Percentiles rank a stretch among this genome's conserved stretches.
phyloP scores from a whole-genome alignment of 1,140 invertebrate genomes.

The Leptinotarsa lineolata region DNA sequence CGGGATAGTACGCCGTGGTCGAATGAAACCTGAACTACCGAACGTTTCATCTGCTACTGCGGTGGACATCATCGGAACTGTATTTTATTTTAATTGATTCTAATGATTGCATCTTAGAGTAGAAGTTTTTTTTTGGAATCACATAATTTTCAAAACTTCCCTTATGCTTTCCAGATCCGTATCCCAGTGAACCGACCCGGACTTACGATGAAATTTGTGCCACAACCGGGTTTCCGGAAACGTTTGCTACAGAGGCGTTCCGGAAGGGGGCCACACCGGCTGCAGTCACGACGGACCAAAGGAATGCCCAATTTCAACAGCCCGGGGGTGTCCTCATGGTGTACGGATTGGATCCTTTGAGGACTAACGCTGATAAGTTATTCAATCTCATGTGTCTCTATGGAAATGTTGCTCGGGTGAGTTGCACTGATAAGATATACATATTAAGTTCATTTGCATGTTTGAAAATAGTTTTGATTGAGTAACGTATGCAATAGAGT shows the following conservation, averaged over 20 bases:
- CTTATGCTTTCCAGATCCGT: slow-evolving; percentile 50
- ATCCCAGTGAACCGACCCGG: slow-evolving; percentile 48
- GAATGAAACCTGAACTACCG: no score
- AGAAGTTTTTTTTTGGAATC: not conserved
- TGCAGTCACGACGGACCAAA: slow-evolving; percentile 45
- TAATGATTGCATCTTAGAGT: no score
- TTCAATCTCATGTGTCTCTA: slow-evolving; percentile 99
- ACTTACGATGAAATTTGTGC: slow-evolving; percentile 50
- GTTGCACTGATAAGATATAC: slow-evolving; percentile 46
- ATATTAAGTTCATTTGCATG: not conserved
- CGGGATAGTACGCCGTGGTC: no score
- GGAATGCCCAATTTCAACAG: slow-evolving; percentile 59
- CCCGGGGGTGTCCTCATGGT: slow-evolving; percentile 96
- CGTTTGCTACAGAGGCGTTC: slow-evolving; percentile 46
- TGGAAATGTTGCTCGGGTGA: slow-evolving; percentile 95
- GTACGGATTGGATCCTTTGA: slow-evolving; percentile 90
- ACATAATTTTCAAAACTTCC: not conserved
- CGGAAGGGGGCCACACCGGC: slow-evolving; percentile 45
- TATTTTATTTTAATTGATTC: no score
- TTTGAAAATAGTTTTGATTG: not conserved
- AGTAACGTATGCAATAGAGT: not conserved
- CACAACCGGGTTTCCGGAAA: slow-evolving; percentile 28
- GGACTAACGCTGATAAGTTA: slow-evolving; percentile 94
- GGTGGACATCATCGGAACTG: no score
- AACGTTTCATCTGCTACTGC: no score